A percentile compares a stretch with the other conserved stretches of the same genome.
Evolutionary conservation across 2,888 invertebrate species (phyloP).

Genomic region (Leptarthrus brevirostris): DNA sequence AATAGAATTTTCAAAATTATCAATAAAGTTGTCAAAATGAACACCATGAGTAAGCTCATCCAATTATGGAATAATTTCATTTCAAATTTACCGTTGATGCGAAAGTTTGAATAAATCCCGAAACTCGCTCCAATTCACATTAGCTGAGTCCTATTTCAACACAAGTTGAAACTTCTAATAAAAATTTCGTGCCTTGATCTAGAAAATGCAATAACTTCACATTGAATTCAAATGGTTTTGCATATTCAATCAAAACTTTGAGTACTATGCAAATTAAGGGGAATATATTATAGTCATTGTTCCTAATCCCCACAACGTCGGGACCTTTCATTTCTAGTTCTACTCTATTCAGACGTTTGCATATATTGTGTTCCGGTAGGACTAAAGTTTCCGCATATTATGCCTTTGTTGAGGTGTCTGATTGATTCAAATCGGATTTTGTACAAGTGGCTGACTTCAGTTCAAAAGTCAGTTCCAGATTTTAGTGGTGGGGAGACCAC

Average conservation of each 20-base stretch:
- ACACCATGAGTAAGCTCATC: too few species aligned
- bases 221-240: constrained; percentile 44
- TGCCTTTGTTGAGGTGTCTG: constrained; percentile 34
- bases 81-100: too few species aligned
- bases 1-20: too few species aligned
- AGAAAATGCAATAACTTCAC: constrained; percentile 42
- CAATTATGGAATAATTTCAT: too few species aligned
- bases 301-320: constrained; percentile 40
- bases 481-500: background rate
- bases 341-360: constrained; percentile 39
- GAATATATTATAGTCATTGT: constrained; percentile 48
- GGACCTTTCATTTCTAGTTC: constrained; percentile 24
- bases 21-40: too few species aligned
- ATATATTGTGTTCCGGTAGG: constrained; percentile 21
- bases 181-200: constrained; percentile 22
- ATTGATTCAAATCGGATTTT: constrained; percentile 43
- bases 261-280: constrained; percentile 44
- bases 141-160: background rate
- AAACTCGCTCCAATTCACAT: constrained; percentile 20
- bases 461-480: constrained; percentile 37
- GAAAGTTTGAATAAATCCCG: background rate
- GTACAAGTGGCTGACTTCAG: constrained; percentile 19
- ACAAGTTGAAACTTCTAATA: constrained; percentile 33
- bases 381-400: constrained; percentile 25
- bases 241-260: constrained; percentile 50